Evolutionary conservation across 2,888 invertebrate species (phyloP), one percentile per base, ranked within the genome.

Genomic region (Sepioteuthis lessoniana): DNA sequence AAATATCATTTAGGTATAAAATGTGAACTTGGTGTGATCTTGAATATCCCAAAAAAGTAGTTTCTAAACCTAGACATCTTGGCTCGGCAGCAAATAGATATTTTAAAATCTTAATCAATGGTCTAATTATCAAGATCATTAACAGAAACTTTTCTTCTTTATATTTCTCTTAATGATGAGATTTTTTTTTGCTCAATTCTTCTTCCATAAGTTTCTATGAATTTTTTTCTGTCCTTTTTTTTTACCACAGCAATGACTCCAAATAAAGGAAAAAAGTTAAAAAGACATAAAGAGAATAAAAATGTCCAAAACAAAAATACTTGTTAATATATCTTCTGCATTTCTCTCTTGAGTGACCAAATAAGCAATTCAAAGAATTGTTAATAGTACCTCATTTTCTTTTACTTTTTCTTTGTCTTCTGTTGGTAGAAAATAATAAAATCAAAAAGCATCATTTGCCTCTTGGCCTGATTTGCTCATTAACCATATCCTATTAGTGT

Each of bases 111-210:
- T 76, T 76, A 76, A 76, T 76, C 76, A 76, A 35, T 31, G 31
- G n/a, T 25, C 76, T 76, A 76, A 76, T 76, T 76, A 76, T 35
- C 16, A 76, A 76, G 76, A 35, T 76, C 16, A 76, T 76, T 76
- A 76, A 35, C 76, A 76, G n/a, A 35, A 13, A 16, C 13, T 10
- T 35, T 35, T 35, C 13, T 76, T 76, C 19, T 76, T 76, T 76
- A 10, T 76, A 76, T 76, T n/a, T 76, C n/a, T 76, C 76, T 35
- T 76, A 76, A 76, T 76, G n/a, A 76, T 8, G 13, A 76, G n/a
- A 76, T n/a, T n/a, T 76, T 55, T 55, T 76, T 76, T 76, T 76
- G 76, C n/a, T n/a, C 76, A 76, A 76, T n/a, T 76, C 76, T 76
- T 76, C 7, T 1, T 76, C 31, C 7, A 60, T 16, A 76, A 35